Evolutionary conservation across 2,888 invertebrate species (phyloP), one percentile per base, ranked within the genome.

Genomic region (Euphydryas editha): DNA sequence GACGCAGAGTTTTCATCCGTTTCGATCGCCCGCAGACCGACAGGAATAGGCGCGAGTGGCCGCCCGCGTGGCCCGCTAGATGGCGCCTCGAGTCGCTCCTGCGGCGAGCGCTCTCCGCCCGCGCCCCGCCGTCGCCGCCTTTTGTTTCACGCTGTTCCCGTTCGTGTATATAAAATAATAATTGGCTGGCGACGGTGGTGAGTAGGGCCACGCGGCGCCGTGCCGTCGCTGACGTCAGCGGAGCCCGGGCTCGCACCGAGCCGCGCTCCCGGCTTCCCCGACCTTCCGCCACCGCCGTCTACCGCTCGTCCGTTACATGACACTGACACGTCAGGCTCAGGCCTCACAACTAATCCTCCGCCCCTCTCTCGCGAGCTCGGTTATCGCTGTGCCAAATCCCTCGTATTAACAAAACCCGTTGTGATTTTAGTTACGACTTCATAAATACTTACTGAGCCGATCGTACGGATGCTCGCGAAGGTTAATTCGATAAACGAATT

Each of bases 11-110:
- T 83, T 85, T 84, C 86, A 87, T 88, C 89, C 82, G 83, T 81
- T 91, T 89, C 90, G 92, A 92, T 93, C 91, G 88, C 86, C 92
- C 85, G 92, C 92, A 92, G 86, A 86, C 86, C 80, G 84, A 84
- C 81, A 87, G 86, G 80, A 88, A 85, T 85, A 88, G 86, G 83
- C 85, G 82, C 84, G 82, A 84, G 88, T 85, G 90, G 85, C 88
- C 90, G 85, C 88, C 90, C 82, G 80, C 89, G 90, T 90, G 84
- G 80, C 77, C 80, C 90, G 83, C 85, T 92, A 92, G 92, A 92
- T 92, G 92, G 91, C 92, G 92, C 88, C 84, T 83, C 82, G 76
- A 77, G 86, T 88, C 90, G 88, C 84, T 91, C 93, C 93, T 94
- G 93, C 92, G 90, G 90, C 87, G 87, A 88, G 87, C 79, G 80